Evolutionary conservation across 2,113 vertebrate species (phyloP).

Genomic region (Psammodynastes pulverulentus): DNA sequence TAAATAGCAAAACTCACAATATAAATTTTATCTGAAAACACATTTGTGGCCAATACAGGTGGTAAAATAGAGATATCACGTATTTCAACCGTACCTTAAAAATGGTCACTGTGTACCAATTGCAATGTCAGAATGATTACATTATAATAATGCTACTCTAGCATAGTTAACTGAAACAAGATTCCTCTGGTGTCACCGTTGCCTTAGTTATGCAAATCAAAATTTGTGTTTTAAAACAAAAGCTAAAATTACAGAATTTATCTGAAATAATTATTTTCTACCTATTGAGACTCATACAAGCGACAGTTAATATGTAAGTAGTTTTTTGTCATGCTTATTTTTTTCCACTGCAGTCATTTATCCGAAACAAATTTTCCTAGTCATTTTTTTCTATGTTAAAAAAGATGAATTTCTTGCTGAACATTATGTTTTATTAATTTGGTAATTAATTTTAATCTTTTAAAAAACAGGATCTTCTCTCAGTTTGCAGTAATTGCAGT

Average conservation of each 20-base stretch:
- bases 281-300: not conserved
- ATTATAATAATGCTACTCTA: not conserved
- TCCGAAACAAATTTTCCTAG: not conserved
- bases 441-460: not conserved
- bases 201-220: not conserved
- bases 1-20: not conserved
- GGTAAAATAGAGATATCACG: not conserved
- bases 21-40: not conserved
- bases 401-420: not conserved
- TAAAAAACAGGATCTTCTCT: not conserved
- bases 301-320: not conserved
- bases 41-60: not conserved
- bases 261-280: not conserved
- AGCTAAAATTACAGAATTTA: not conserved
- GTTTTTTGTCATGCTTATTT: not conserved
- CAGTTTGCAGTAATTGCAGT: accelerated
- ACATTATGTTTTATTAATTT: not conserved
- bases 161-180: not conserved
- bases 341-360: not conserved
- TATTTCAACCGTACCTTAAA: not conserved
- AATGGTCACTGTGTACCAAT: not conserved
- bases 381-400: not conserved
- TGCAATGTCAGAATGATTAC: not conserved
- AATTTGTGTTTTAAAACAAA: not conserved
- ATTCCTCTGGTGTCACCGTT: not conserved